Percentiles rank a stretch among this genome's conserved stretches.
phyloP scores from a whole-genome alignment of 2,113 vertebrate species.

The Empidonax alnorum region DNA sequence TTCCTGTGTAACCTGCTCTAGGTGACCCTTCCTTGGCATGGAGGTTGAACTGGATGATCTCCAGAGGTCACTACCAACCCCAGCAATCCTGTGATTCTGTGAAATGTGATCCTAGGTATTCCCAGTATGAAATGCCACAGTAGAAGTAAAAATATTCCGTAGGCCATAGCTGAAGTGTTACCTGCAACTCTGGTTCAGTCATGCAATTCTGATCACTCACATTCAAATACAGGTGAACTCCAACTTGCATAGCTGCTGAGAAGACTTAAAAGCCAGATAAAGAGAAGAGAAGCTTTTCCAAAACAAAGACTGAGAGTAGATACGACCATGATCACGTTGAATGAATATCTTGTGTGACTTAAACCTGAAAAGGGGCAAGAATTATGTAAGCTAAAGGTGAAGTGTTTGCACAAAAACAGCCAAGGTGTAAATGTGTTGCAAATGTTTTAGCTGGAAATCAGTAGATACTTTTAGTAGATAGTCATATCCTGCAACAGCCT shows the following conservation, averaged over 20 bases:
- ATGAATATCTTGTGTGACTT: neutral
- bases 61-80: neutral
- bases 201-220: neutral
- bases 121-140: neutral
- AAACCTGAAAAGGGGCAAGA: neutral
- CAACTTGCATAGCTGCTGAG: neutral
- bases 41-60: neutral
- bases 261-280: neutral
- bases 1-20: neutral
- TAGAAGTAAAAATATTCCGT: neutral
- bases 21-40: neutral
- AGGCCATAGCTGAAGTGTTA: neutral
- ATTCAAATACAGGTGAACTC: neutral
- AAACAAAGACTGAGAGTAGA: neutral
- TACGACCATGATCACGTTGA: rapidly evolving
- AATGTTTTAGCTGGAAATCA: neutral
- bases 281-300: neutral
- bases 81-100: neutral
- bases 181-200: neutral
- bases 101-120: neutral
- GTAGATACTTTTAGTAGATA: neutral
- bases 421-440: neutral
- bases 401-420: neutral
- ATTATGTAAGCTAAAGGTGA: neutral
- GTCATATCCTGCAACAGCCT: neutral